Percentiles rank a stretch among this genome's conserved stretches.
phyloP scores from a whole-genome alignment of 2,797 vertebrate genomes.

The Peromyscus aztecus region DNA sequence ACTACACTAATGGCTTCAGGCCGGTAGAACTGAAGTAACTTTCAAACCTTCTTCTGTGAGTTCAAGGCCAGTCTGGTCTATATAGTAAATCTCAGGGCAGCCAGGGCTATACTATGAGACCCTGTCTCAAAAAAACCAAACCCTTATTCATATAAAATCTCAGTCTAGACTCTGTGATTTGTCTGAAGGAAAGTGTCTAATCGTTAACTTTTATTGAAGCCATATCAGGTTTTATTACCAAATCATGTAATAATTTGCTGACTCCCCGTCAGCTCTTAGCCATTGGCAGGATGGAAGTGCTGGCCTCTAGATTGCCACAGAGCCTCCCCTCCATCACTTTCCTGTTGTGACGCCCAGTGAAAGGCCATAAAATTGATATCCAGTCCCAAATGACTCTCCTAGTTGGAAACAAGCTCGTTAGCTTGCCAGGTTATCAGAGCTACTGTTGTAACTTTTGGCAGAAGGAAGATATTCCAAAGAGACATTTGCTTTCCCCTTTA shows the following conservation, averaged over 20 bases:
- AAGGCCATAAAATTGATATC: constrained; percentile 16
- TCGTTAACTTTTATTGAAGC: constrained; percentile 78
- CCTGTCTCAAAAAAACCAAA: neutral
- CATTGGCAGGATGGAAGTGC: accelerated
- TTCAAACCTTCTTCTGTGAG: neutral
- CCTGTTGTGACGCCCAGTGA: neutral
- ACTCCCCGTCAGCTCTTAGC: neutral
- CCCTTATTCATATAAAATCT: neutral
- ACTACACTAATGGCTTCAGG: neutral
- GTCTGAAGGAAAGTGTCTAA: constrained; percentile 3
- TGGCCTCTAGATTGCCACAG: neutral
- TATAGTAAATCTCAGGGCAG: neutral
- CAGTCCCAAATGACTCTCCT: neutral
- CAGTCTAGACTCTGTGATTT: constrained; percentile 68
- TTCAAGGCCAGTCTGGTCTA: neutral
- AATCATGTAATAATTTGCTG: constrained; percentile 7
- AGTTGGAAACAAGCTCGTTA: neutral
- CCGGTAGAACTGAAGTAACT: neutral
- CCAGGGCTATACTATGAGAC: neutral
- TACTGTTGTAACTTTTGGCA: neutral
- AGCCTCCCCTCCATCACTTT: neutral
- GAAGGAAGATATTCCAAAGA: neutral
- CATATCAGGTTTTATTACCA: neutral
- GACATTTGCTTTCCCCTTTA: neutral
- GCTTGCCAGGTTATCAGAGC: neutral